Base-by-base conservation (phyloP, 2,113 vertebrate genomes). In the Barbus barbus region DNA sequence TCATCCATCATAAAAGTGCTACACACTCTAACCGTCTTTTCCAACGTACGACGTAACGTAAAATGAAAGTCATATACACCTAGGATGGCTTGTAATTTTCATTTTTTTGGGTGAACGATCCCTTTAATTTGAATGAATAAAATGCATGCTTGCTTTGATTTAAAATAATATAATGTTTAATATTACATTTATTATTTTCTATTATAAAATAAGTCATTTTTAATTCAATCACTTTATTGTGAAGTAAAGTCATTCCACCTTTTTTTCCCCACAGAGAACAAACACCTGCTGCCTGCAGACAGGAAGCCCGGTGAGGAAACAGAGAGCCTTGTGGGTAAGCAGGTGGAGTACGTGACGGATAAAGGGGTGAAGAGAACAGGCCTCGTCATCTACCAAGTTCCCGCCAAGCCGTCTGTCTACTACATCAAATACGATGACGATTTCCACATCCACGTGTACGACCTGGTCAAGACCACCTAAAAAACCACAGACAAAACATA, bases 361-460 rank as follows among this genome's bases (percentile, higher is more conserved):
- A 95, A 94, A 61, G 94, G 94, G 1, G 91, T 95, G 80, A 95
- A 95, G 92, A 93, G 95, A 85, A 95, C 94, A 0, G 95, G 95
- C 60, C 89, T 95, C 85, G 95, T 95, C 87, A 95, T 94, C 91
- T 95, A 94, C 88, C 95, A 95, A 90, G 95, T 95, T 38, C 95
- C 94, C 0, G 95, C 95, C 22, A 95, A 95, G 83, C 95, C 95
- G 69, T 95, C 95, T 0, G 95, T 95, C 46, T 95, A 95, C 89
- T 95, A 95, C 92, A 95, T 95, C 88, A 95, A 95, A 87, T 95
- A 95, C 58, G 94, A 95, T 24, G 95, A 95, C 36, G 95, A 95
- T 58, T 94, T 95, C 84, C 95, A 95, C 92, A 93, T 95, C 84
- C 94, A 95, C 56, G 95, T 95, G 82, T 95, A 95, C 24, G 94